Conservation (phyloP, 2,888 invertebrate species). For the Euclidia mi region DNA sequence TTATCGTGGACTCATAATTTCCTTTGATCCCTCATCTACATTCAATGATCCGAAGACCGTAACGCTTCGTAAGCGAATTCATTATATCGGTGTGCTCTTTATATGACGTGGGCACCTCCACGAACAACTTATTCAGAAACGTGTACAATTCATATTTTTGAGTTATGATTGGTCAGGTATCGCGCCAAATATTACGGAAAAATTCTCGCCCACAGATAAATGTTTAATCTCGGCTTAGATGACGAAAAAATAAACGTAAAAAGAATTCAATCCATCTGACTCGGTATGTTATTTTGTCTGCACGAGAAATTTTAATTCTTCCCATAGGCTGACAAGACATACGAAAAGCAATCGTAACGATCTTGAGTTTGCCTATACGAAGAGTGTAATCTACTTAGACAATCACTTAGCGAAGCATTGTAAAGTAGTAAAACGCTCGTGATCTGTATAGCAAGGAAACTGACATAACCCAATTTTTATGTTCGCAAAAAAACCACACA, state of each 20-base stretch:
- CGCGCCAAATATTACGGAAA: too few species aligned
- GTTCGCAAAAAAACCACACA: slow-evolving; percentile 77
- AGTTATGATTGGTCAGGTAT: slow-evolving; percentile 17
- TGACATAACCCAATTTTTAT: slow-evolving; percentile 83
- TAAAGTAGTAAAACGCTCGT: slow-evolving; percentile 68
- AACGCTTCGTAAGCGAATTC: slow-evolving; percentile 86
- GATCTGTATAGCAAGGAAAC: slow-evolving; percentile 81
- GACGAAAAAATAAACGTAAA: too few species aligned
- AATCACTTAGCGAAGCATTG: slow-evolving; percentile 62
- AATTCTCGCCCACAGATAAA: too few species aligned
- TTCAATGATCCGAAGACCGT: slow-evolving; percentile 86
- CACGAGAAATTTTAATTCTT: too few species aligned
- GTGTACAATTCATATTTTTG: slow-evolving; percentile 31
- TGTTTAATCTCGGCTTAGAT: too few species aligned
- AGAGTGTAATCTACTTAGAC: slow-evolving; percentile 22
- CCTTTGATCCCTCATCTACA: slow-evolving; percentile 89
- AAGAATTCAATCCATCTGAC: too few species aligned
- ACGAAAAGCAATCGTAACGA: background rate
- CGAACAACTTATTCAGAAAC: slow-evolving; percentile 51
- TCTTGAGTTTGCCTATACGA: too few species aligned
- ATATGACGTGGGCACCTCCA: slow-evolving; percentile 58
- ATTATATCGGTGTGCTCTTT: slow-evolving; percentile 81
- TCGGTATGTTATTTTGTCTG: too few species aligned
- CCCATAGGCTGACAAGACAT: background rate
- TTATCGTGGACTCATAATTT: slow-evolving; percentile 85